Conservation (phyloP, 1,140 invertebrate genomes). For the Gryllus bimaculatus region DNA sequence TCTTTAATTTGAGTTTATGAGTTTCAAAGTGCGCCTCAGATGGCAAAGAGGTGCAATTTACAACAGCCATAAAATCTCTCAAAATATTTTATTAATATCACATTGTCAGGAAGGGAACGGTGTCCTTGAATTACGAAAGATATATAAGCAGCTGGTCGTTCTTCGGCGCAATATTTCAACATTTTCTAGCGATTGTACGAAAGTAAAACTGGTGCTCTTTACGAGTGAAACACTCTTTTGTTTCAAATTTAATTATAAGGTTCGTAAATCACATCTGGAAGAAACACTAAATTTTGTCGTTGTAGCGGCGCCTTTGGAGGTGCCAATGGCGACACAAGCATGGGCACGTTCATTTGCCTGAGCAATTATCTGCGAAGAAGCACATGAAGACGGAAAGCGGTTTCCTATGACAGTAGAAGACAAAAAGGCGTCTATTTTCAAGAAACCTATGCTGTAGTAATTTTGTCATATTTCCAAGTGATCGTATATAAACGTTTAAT, state of each 20-base stretch:
- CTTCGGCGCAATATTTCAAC: neutral
- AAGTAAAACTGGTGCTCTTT: neutral
- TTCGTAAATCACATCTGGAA: neutral
- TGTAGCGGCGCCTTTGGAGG: no score
- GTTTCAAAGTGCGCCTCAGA: neutral
- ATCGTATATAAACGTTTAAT: no score
- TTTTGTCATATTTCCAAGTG: no score
- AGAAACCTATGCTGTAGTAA: no score
- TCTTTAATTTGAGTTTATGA: neutral
- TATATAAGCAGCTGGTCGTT: neutral
- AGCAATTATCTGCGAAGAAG: no score
- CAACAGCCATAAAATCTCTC: neutral
- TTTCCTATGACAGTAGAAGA: no score
- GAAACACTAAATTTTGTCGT: no score
- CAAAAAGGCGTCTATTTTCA: no score
- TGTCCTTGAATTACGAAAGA: neutral
- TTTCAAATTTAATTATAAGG: constrained; percentile 2
- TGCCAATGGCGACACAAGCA: no score
- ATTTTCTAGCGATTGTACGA: neutral
- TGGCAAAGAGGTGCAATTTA: neutral
- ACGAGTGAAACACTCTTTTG: neutral
- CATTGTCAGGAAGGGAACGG: neutral
- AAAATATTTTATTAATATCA: constrained; percentile 6
- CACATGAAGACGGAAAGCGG: no score
- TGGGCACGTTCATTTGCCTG: no score